A percentile compares a stretch with the other conserved stretches of the same genome.
Conservation (phyloP, 2,797 vertebrate species). For the Squalus acanthias region DNA sequence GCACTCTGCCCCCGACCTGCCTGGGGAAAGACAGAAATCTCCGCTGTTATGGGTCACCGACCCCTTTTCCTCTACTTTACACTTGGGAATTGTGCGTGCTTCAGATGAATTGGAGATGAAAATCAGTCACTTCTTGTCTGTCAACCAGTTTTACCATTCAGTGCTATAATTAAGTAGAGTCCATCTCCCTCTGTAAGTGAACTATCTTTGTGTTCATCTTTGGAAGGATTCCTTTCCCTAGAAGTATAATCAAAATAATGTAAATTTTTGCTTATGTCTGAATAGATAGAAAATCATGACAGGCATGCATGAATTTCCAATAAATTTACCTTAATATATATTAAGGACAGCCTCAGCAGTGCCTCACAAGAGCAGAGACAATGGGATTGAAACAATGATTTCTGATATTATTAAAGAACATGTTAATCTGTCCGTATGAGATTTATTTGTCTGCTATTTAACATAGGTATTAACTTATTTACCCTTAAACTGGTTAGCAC, state of each 20-base stretch:
- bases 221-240: background rate
- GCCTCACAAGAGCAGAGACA: background rate
- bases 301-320: background rate
- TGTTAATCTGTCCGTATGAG: background rate
- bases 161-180: no score
- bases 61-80: no score
- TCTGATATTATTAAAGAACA: background rate
- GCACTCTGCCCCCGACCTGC: no score
- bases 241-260: background rate
- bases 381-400: background rate
- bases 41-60: no score
- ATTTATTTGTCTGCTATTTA: background rate
- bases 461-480: no score
- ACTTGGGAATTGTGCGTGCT: no score
- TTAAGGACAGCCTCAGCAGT: background rate
- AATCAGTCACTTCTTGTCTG: no score
- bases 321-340: background rate
- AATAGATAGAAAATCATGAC: background rate
- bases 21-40: no score
- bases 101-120: no score
- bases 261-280: background rate
- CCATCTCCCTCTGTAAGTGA: no score
- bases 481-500: no score
- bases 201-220: background rate
- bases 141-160: no score